These are phyloP conservation scores for Heptranchias perlo DNA, from an alignment of 2,113 vertebrate species.

Conservation along the genomic window DNA sequence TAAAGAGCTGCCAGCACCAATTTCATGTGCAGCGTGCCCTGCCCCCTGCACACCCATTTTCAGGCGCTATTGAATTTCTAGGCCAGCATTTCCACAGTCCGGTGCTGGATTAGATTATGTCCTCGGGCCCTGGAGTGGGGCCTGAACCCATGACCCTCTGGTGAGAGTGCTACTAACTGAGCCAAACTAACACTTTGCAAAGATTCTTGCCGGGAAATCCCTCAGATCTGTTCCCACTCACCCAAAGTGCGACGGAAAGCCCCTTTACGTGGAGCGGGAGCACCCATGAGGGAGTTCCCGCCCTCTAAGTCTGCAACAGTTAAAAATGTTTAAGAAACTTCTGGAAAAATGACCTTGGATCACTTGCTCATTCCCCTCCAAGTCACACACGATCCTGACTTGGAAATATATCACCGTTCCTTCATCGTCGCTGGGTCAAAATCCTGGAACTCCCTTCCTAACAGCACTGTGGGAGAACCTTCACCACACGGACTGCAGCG, in stretches of 20 bases:
- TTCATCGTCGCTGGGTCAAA: no score
- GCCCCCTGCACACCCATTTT: background rate
- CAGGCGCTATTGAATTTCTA: background rate
- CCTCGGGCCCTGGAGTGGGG: background rate
- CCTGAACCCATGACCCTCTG: background rate
- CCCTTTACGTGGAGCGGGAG: background rate
- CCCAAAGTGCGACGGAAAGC: background rate
- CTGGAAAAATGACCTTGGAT: background rate
- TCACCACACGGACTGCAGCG: no score
- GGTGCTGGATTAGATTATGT: no score
- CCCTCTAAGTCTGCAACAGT: background rate
- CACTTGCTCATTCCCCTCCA: no score
- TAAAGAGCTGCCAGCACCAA: no score
- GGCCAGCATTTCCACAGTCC: background rate
- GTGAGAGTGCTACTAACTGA: background rate
- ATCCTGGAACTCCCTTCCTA: no score
- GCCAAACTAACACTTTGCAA: background rate
- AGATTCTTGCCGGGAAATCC: background rate
- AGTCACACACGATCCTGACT: background rate
- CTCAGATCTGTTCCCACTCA: background rate
- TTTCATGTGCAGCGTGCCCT: background rate
- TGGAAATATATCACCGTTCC: no score
- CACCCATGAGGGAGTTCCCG: background rate
- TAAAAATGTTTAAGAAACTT: background rate
- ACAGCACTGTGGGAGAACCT: no score